Evolutionary conservation across 1,140 invertebrate genomes (phyloP), one percentile per base, ranked within the genome.

Genomic region (Neocloeon triangulifer): DNA sequence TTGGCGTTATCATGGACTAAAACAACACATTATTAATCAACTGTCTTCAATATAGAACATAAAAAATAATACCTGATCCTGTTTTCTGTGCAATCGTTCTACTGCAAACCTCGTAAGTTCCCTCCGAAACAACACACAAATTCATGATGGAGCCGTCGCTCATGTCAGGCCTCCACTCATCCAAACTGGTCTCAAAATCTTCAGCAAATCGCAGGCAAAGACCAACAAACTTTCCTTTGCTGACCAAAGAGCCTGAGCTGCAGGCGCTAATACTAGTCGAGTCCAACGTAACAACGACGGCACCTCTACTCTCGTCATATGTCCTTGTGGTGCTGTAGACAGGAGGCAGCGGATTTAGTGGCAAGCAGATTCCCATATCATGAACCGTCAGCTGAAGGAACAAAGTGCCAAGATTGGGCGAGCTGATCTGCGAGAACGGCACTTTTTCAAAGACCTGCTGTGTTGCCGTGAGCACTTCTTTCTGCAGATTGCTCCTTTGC

Each of bases 21-120:
- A 26, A 30, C 3, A 8, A 37, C n/a, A 37, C 28, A 21, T 3
- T 5, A 9, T 35, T 35, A 25, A 21, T 5, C 5, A 6, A 35
- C 5, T n/a, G 12, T 14, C 7, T 33, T 31, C 34, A 36, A 25
- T 3, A 36, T 21, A 35, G 29, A 21, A 1, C 12, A 21, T 36
- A 25, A 19, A 4, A 10, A 31, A 36, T 9, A 33, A 22, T 12
- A 33, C 37, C 41, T 41, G 45, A 66, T 68, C 69, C 55, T 32
- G 66, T 64, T 14, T 61, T 55, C 45, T 66, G 71, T 4, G 78
- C 75, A 19, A 80, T 68, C 2, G 88, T 94, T 37, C 80, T 61
- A 37, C 85, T 92, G 53, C 88, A 94, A 1, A 95, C 82, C 62
- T 95, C 88, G 49, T 94, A 96, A 7, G 89, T 95, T 17, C 91